Conservation (phyloP, 2,888 invertebrate genomes). For the Rhimphoctona megacephalus region DNA sequence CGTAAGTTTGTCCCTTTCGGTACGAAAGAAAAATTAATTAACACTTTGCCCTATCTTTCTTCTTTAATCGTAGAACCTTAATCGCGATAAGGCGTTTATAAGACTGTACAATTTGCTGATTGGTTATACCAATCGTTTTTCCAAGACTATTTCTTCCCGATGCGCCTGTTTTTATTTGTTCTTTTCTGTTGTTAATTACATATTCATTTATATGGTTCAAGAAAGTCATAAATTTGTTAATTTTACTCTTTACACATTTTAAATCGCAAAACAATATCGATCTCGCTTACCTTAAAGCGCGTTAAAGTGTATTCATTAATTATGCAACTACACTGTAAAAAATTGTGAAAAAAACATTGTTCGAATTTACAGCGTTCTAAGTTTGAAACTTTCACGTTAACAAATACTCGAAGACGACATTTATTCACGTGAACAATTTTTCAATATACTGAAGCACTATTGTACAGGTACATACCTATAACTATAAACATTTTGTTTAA, state of each 20-base stretch:
- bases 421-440: not conserved
- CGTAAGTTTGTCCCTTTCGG: slow-evolving; percentile 27
- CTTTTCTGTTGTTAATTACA: not conserved
- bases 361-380: not conserved
- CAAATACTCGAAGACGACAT: too few species aligned
- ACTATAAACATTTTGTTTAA: not conserved
- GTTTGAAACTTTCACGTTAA: too few species aligned
- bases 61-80: slow-evolving; percentile 24
- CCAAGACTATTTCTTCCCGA: not conserved
- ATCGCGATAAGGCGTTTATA: not conserved
- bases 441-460: not conserved
- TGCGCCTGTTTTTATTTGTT: not conserved
- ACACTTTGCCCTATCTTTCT: not conserved
- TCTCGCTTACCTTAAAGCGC: not conserved
- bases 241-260: not conserved
- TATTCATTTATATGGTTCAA: not conserved
- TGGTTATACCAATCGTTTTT: not conserved
- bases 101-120: not conserved
- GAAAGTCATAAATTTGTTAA: not conserved
- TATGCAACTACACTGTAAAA: not conserved
- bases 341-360: not conserved
- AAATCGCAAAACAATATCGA: not conserved
- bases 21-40: slow-evolving; percentile 25
- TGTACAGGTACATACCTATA: not conserved
- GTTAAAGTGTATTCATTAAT: not conserved